Percentiles rank a stretch among this genome's conserved stretches.
Conservation (phyloP, 2,888 invertebrate genomes). For the Digitonthophagus gazella region DNA sequence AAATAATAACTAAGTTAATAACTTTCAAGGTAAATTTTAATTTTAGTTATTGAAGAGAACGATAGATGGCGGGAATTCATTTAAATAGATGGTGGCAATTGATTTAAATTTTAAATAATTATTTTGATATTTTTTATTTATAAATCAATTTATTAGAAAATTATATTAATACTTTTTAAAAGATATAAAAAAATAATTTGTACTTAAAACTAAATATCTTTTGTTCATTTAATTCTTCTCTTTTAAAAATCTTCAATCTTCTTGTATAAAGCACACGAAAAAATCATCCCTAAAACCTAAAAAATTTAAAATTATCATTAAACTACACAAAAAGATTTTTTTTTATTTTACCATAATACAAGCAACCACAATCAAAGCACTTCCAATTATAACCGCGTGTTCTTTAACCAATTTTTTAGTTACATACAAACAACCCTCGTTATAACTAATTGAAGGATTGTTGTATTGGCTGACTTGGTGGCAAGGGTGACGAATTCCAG, state of each 20-base stretch:
- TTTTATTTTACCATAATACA: slow-evolving; percentile 69
- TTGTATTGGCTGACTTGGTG: slow-evolving; percentile 51
- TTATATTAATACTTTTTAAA: slow-evolving; percentile 7
- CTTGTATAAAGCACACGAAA: slow-evolving; percentile 81
- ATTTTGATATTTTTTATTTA: too few species aligned
- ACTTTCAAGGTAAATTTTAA: too few species aligned
- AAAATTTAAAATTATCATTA: slow-evolving; percentile 47
- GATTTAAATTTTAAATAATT: too few species aligned
- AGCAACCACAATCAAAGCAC: slow-evolving; percentile 80
- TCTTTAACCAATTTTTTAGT: slow-evolving; percentile 70
- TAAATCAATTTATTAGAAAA: too few species aligned
- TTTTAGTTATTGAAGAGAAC: too few species aligned
- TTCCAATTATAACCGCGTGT: slow-evolving; percentile 78
- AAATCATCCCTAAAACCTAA: slow-evolving; percentile 81
- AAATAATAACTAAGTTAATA: too few species aligned
- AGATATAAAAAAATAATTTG: slow-evolving; percentile 5
- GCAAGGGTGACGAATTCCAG: slow-evolving; percentile 59
- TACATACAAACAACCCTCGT: slow-evolving; percentile 72
- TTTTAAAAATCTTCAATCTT: slow-evolving; percentile 61
- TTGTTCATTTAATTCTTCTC: neutral
- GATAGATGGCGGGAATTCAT: too few species aligned
- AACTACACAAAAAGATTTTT: slow-evolving; percentile 10
- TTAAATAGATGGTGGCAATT: too few species aligned
- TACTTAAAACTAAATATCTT: slow-evolving; percentile 7
- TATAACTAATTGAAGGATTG: slow-evolving; percentile 64